Conservation (phyloP, 2,797 vertebrate species). For the Mus minutoides region DNA sequence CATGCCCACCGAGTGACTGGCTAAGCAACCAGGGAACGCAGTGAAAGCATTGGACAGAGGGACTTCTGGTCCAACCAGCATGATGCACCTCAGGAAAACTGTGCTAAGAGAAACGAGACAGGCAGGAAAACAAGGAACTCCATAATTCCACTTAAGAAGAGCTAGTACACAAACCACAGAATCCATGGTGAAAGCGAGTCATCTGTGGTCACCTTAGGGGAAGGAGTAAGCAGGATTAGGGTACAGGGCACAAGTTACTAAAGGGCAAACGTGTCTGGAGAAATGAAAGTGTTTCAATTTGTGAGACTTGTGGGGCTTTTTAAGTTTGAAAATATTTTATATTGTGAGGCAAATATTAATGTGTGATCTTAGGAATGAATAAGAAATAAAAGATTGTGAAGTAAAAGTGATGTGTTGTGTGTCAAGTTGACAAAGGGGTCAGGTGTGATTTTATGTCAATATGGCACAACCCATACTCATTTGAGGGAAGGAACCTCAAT, state of each 20-base stretch:
- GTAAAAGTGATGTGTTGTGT: background rate
- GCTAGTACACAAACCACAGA: background rate
- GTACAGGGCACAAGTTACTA: background rate
- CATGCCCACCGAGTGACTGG: background rate
- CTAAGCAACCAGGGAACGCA: background rate
- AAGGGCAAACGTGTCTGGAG: background rate
- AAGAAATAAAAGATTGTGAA: background rate
- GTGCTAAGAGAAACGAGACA: slow-evolving; percentile 9
- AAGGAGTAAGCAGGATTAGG: background rate
- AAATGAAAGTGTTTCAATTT: background rate
- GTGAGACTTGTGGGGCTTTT: background rate
- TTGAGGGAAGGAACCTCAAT: background rate
- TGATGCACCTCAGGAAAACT: background rate
- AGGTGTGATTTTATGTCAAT: background rate
- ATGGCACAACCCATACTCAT: background rate
- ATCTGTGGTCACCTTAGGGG: background rate
- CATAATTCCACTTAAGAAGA: background rate
- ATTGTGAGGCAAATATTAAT: background rate
- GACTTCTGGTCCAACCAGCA: background rate
- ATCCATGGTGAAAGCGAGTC: background rate
- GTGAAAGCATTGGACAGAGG: background rate
- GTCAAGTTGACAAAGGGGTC: background rate
- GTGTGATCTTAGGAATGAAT: background rate
- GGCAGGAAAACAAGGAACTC: background rate
- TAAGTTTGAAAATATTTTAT: background rate